phyloP scores from a whole-genome alignment of 1,140 invertebrate genomes.

The Drosophila kikkawai region DNA sequence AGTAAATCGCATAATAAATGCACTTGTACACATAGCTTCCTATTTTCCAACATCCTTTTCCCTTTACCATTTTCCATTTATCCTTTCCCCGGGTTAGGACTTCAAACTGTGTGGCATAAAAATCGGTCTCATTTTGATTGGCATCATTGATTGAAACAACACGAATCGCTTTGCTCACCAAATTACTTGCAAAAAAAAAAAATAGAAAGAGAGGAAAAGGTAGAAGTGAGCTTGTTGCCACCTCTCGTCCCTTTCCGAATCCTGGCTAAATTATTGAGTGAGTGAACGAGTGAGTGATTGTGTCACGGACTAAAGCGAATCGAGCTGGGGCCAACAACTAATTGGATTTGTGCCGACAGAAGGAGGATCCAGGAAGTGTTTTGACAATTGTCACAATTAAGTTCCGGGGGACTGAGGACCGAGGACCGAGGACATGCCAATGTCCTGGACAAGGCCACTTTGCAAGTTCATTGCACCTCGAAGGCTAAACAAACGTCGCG shows the following conservation, averaged over 20 bases:
- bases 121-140: constrained; percentile 78
- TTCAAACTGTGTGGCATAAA: constrained; percentile 55
- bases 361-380: constrained; percentile 63
- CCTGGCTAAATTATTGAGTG: constrained; percentile 59
- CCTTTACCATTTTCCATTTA: background rate
- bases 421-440: constrained; percentile 57
- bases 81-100: constrained; percentile 17
- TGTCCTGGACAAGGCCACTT: constrained; percentile 80
- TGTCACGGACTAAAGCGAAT: constrained; percentile 60
- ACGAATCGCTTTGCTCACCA: constrained; percentile 75
- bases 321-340: constrained; percentile 51
- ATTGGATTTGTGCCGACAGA: constrained; percentile 70
- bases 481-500: constrained; percentile 49
- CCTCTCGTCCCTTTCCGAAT: constrained; percentile 19
- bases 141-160: constrained; percentile 82
- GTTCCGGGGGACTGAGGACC: constrained; percentile 28
- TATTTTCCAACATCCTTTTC: constrained; percentile 11
- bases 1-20: constrained; percentile 29
- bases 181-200: constrained; percentile 61
- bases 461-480: constrained; percentile 76
- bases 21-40: constrained; percentile 3
- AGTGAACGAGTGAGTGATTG: constrained; percentile 68
- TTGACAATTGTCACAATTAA: constrained; percentile 79
- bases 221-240: constrained; percentile 59
- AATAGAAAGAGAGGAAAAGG: constrained; percentile 18